Evolutionary conservation across 2,797 vertebrate species (phyloP).

Genomic region (Enteromius viviparus): DNA sequence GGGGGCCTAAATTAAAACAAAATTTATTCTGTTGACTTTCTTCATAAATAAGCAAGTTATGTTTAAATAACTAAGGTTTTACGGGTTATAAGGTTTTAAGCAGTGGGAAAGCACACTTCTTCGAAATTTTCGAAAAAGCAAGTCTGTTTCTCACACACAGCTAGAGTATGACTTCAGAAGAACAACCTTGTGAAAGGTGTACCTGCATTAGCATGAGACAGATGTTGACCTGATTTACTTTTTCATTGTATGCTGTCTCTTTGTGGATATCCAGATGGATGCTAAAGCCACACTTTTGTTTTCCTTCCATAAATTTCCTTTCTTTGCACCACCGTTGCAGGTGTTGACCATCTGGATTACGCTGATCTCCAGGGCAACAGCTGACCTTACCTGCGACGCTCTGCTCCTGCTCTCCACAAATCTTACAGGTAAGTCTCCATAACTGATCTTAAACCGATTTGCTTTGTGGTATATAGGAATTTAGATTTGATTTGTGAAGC

Average conservation of each 20-base stretch:
- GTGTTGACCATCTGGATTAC: constrained; percentile 71
- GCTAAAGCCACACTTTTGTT: background rate
- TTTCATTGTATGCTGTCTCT: background rate
- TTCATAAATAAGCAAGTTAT: background rate
- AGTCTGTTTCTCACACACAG: background rate
- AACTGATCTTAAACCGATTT: background rate
- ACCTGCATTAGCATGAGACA: constrained; percentile 14
- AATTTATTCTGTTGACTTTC: background rate
- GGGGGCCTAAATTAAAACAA: background rate
- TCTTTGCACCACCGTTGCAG: constrained; percentile 59
- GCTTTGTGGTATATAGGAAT: background rate
- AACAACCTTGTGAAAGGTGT: background rate
- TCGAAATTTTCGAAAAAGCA: background rate
- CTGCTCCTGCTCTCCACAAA: constrained; percentile 70
- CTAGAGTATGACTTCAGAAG: background rate
- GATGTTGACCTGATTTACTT: constrained; percentile 28
- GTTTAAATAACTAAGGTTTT: background rate
- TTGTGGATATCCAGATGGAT: constrained; percentile 13
- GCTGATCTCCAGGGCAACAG: constrained; percentile 66
- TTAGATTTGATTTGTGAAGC: background rate
- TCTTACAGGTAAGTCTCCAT: constrained; percentile 73
- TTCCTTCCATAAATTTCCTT: constrained; percentile 4
- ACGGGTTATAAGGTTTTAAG: background rate
- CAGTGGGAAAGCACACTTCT: background rate
- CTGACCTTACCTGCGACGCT: constrained; percentile 79